Evolutionary conservation across 2,888 invertebrate genomes (phyloP), one percentile per base, ranked within the genome.

Genomic region (Xylota segnis): DNA sequence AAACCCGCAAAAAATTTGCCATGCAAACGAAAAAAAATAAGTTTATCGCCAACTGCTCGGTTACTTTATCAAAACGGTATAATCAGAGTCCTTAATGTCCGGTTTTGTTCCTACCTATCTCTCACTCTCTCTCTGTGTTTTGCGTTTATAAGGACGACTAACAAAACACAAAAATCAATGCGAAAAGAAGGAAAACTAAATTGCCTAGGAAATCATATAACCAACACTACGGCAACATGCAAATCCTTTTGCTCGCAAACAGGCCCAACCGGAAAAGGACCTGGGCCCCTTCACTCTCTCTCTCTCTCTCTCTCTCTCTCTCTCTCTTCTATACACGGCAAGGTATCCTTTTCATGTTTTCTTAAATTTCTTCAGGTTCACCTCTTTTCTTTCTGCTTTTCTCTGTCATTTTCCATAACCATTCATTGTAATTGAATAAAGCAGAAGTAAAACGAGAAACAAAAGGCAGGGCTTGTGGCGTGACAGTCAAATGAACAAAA

Each of bases 401-500:
- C 12, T 10, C 54, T 61, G 43, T 76, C 59, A 68, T 66, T 68
- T 59, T 37, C 58, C 54, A 56, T 14, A 75, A 47, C 58, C 58
- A 29, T 50, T 59, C 66, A 29, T 59, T 76, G 66, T 68, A 59
- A 76, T 68, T 76, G 66, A 76, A 76, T 76, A 68, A 76, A 76
- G 50, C 50, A 23, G 34, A 16, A 16, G 65, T 47, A 29, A 63
- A 65, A 45, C 5, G 45, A 65, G n/a, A 58, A 58, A 76, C 66
- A 76, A 76, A 68, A 52, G 37, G 23, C 4, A 56, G 47, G 65
- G 75, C 65, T 65, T 75, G 50, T 50, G 50, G 40, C 76, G 76
- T 76, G 76, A 76, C 76, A 68, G 66, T 59, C 58, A 76, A 68
- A 59, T 76, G 76, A 76, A 76, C 76, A 76, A 58, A 66, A 66